Evolutionary conservation across 2,888 invertebrate genomes (phyloP), one percentile per base, ranked within the genome.

Genomic region (Gandaritis pyraliata): DNA sequence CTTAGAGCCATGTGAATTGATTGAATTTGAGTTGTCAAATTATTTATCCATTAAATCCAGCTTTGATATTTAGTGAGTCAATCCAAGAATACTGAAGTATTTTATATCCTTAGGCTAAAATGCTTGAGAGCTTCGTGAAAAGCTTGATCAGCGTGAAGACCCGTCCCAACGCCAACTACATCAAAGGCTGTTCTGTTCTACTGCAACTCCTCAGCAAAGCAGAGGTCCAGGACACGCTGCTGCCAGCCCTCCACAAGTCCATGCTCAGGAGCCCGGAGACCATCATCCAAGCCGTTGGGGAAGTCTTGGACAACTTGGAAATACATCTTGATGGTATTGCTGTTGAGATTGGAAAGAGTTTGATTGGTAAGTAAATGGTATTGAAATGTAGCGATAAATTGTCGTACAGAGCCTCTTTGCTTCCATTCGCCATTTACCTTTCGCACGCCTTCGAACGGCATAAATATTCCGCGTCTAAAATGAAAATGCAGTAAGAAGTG

Each of bases 181-280:
- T 97, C 54, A 88, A 92, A 63, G 94, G 94, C 0, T 95, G 96
- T 75, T 92, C 93, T 33, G 94, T 94, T 13, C 88, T 97, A 54
- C 88, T 98, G 23, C 93, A 90, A 13, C 88, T 94, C 58, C 83
- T 96, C 12, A 92, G 88, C 15, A 92, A 94, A 64, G 93, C 93
- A 0, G 96, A 96, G 54, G 97, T 98, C 73, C 95, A 95, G 75
- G 94, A 93, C 48, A 90, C 90, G 6, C 83, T 99, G 46, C 89
- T 98, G 64, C 98, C 98, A 0, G 95, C 97, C 1, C 90, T 98
- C 57, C 97, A 98, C 82, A 98, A 98, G 82, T 95, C 97, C 16
- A 96, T 99, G 95, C 91, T 99, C 30, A 92, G 99, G 53, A 98
- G 97, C 87, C 98, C 99, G 0, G 99, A 99, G 93, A 95, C 97